Percentiles rank a stretch among this genome's conserved stretches.
Conservation (phyloP, 2,797 vertebrate species). For the Petrocephalus sullivani region DNA sequence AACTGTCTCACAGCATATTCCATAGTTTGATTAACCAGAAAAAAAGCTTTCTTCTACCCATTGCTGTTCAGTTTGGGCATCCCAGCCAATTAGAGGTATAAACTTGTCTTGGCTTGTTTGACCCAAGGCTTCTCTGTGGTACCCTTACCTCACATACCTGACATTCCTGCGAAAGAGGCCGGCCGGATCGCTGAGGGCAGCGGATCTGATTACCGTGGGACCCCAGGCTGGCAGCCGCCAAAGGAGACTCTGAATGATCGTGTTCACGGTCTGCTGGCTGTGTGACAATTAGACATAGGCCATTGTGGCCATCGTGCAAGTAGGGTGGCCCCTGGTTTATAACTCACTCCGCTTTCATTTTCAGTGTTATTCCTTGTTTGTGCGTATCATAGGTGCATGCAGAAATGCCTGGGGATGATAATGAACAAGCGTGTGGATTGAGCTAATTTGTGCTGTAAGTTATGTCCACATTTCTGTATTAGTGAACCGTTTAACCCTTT, state of each 20-base stretch:
- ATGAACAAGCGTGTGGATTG: not conserved
- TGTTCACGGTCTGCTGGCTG: not conserved
- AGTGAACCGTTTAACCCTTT: not conserved
- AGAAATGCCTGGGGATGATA: not conserved
- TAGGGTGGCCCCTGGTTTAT: not conserved
- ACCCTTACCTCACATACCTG: not conserved
- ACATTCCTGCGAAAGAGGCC: not conserved
- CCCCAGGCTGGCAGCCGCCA: not conserved
- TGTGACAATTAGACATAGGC: not conserved
- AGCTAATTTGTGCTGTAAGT: not conserved
- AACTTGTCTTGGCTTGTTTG: not conserved
- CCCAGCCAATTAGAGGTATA: not conserved
- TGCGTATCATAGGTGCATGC: not conserved
- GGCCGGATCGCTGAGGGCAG: not conserved
- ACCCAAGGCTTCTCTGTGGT: not conserved
- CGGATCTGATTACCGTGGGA: not conserved
- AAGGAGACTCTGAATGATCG: not conserved
- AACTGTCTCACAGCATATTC: not conserved
- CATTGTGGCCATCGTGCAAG: not conserved
- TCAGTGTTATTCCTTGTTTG: not conserved
- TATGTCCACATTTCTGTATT: not conserved
- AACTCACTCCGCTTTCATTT: not conserved
- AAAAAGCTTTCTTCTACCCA: not conserved
- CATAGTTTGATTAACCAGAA: not conserved
- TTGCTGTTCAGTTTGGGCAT: not conserved